Evolutionary conservation across 2,113 vertebrate species (phyloP).

Genomic region (Bufo bufo): DNA sequence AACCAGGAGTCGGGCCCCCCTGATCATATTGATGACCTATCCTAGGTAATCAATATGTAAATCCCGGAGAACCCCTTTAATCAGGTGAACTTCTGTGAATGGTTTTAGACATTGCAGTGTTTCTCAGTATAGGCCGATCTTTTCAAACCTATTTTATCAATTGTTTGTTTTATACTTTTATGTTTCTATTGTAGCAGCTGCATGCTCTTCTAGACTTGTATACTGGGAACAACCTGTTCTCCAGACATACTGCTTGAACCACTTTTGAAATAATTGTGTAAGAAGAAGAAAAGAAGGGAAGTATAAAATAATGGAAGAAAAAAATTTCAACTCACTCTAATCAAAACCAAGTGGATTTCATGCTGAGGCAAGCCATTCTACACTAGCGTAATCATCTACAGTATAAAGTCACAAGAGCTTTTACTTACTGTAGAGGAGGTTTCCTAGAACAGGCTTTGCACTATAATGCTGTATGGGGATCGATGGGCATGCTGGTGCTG

Average conservation of each 20-base stretch:
- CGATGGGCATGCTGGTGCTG: too few relatives aligned
- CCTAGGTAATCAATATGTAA: too few relatives aligned
- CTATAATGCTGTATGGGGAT: too few relatives aligned
- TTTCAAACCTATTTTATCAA: background rate
- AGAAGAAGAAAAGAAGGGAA: conserved; percentile 43
- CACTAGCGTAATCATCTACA: background rate
- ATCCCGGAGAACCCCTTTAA: too few relatives aligned
- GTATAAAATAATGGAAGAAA: conserved; percentile 9
- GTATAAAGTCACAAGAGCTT: background rate
- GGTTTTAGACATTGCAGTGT: background rate
- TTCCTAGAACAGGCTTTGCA: background rate
- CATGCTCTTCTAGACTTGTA: background rate
- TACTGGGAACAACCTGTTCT: conserved; percentile 24
- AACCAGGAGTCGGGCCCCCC: too few relatives aligned
- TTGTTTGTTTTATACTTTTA: background rate
- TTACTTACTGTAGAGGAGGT: background rate
- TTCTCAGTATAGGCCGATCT: background rate
- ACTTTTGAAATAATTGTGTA: conserved; percentile 27
- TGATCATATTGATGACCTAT: too few relatives aligned
- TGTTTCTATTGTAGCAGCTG: background rate
- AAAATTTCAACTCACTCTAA: conserved; percentile 24
- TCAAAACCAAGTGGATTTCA: conserved; percentile 35
- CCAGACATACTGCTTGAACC: conserved; percentile 4
- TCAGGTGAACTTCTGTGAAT: too few relatives aligned
- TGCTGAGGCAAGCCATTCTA: conserved; percentile 21